phyloP scores from a whole-genome alignment of 2,888 invertebrate species.

The Platycnemis pennipes region DNA sequence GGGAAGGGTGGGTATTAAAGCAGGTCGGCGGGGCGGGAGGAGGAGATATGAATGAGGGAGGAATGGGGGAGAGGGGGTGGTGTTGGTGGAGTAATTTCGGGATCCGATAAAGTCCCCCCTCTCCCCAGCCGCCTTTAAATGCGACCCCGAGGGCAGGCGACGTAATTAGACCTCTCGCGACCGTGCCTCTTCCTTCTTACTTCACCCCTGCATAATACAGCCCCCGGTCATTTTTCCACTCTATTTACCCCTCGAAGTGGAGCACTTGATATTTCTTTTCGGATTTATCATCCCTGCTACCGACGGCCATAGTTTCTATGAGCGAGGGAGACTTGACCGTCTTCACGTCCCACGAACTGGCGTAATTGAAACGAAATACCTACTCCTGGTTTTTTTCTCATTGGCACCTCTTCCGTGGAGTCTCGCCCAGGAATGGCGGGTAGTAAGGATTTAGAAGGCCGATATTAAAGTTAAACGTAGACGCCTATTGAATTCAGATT shows the following conservation, averaged over 20 bases:
- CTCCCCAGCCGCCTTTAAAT: not conserved
- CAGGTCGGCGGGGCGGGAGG: not conserved
- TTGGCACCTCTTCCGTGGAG: no score
- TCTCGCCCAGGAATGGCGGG: no score
- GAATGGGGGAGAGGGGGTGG: not conserved
- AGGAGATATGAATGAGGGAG: not conserved
- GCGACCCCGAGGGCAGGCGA: slow-evolving; percentile 12
- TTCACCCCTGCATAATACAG: not conserved
- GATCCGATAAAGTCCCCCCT: not conserved
- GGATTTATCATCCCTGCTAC: not conserved
- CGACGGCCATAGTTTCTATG: not conserved
- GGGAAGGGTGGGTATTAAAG: not conserved
- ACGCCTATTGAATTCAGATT: no score
- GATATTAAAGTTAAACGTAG: no score
- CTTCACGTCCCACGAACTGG: not conserved
- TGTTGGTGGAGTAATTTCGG: not conserved
- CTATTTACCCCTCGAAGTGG: not conserved
- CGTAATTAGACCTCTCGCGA: slow-evolving; percentile 29
- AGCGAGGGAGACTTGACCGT: not conserved
- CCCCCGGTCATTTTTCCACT: slow-evolving; percentile 22
- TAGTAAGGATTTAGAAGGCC: no score
- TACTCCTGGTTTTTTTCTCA: not conserved
- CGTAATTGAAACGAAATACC: not conserved
- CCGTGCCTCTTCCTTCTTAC: not conserved
- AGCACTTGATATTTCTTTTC: not conserved